Evolutionary conservation across 2,113 vertebrate species (phyloP).

Genomic region (Alligator mississippiensis): DNA sequence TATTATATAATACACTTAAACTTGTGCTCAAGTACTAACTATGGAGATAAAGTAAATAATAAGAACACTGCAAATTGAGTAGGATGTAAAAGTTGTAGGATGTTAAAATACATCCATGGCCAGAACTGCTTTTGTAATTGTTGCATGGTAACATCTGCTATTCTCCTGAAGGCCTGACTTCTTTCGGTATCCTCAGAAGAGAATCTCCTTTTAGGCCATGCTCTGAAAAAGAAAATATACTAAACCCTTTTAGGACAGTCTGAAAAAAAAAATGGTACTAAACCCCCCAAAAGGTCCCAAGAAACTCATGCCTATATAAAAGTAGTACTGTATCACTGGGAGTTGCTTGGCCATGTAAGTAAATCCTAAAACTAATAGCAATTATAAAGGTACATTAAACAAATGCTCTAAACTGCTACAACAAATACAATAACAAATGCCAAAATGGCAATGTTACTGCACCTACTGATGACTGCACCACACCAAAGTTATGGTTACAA

Average conservation of each 20-base stretch:
- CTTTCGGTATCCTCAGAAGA: not conserved
- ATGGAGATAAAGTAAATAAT: constrained; percentile 41
- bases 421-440: too few relatives aligned
- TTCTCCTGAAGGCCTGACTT: constrained; percentile 44
- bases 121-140: not conserved
- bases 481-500: too few relatives aligned
- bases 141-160: constrained; percentile 41
- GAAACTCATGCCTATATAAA: constrained; percentile 10
- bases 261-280: not conserved
- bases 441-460: too few relatives aligned
- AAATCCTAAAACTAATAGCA: too few relatives aligned
- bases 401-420: too few relatives aligned
- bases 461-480: too few relatives aligned
- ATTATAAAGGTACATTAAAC: too few relatives aligned
- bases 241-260: not conserved
- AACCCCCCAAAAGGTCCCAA: not conserved
- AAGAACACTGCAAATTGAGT: not conserved
- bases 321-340: not conserved
- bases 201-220: not conserved
- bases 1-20: constrained; percentile 44
- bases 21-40: constrained; percentile 7
- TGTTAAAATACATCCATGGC: not conserved
- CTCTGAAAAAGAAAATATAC: not conserved
- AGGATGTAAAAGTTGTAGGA: not conserved
- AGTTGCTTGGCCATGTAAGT: too few relatives aligned